phyloP scores from a whole-genome alignment of 1,140 invertebrate genomes.

The Pectinophora gossypiella region DNA sequence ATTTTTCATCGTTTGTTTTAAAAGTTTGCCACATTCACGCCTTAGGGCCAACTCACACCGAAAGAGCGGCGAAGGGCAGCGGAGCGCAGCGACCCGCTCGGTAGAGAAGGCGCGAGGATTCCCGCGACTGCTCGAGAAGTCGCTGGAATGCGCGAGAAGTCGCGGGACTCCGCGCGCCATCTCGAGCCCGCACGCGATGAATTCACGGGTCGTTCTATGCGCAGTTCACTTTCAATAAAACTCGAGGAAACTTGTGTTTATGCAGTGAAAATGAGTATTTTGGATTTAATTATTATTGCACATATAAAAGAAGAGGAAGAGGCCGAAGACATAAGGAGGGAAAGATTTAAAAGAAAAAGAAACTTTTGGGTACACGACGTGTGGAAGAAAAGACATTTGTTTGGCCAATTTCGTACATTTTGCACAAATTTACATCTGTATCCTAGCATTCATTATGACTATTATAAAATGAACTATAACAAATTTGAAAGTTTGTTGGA shows the following conservation, averaged over 20 bases:
- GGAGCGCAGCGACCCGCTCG: background rate
- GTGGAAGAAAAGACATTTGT: background rate
- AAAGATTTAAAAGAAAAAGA: too few species aligned
- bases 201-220: background rate
- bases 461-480: slow-evolving; percentile 2
- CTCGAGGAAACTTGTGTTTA: background rate
- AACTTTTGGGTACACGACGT: background rate
- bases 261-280: background rate
- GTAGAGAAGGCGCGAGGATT: background rate
- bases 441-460: background rate
- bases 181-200: background rate
- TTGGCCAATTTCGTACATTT: background rate
- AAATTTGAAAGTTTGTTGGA: background rate
- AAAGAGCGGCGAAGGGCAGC: too few species aligned
- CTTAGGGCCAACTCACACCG: too few species aligned
- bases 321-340: background rate
- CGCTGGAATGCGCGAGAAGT: background rate
- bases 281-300: background rate
- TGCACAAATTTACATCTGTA: background rate
- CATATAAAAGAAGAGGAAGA: background rate
- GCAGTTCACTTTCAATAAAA: background rate
- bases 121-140: background rate
- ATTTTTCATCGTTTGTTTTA: too few species aligned
- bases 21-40: too few species aligned
- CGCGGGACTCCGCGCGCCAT: background rate